Conservation (phyloP, 2,797 vertebrate species). For the Macropus fuliginosus region DNA sequence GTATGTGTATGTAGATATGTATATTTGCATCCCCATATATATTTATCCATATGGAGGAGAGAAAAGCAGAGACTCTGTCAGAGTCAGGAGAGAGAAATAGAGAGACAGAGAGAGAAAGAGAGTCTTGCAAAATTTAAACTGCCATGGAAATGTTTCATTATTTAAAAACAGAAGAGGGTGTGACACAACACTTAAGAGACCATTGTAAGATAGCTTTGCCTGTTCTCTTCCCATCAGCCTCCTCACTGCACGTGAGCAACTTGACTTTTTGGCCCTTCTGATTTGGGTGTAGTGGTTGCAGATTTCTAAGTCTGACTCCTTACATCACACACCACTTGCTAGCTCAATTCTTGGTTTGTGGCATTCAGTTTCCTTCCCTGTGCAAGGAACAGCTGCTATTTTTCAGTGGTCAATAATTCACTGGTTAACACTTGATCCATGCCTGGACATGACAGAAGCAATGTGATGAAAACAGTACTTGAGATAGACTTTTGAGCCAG, state of each 20-base stretch:
- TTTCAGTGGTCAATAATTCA: not conserved
- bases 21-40: not conserved
- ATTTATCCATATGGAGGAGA: not conserved
- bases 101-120: not conserved
- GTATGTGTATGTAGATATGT: not conserved
- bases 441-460: not conserved
- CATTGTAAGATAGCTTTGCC: not conserved
- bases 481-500: not conserved
- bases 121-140: not conserved
- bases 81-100: not conserved
- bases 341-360: not conserved
- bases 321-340: not conserved
- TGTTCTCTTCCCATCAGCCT: not conserved
- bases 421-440: not conserved
- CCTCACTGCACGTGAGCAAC: not conserved
- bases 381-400: not conserved
- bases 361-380: not conserved
- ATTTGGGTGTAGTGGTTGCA: not conserved
- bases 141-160: not conserved
- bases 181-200: not conserved
- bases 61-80: not conserved
- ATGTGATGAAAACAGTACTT: slow-evolving; percentile 20
- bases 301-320: not conserved
- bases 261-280: not conserved
- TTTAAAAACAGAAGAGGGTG: not conserved